Evolutionary conservation across 1,140 invertebrate genomes (phyloP), one percentile per base, ranked within the genome.

Genomic region (Drosophila simulans): DNA sequence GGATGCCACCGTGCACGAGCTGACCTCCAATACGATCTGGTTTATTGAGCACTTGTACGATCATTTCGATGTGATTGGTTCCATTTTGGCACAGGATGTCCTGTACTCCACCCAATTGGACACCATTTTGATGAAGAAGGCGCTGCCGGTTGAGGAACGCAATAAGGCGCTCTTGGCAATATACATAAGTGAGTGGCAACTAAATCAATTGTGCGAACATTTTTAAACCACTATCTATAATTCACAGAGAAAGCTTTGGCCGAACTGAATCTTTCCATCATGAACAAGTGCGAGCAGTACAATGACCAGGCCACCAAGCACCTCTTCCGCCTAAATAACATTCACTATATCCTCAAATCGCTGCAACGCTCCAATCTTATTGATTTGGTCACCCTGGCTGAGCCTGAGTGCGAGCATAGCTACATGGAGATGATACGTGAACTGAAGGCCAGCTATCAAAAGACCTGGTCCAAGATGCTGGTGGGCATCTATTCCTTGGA

Each of bases 1-100:
- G 92, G 98, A 99, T 94, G 98, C 98, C 62, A 99, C 98, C 0
- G 98, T 99, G 22, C 98, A 98, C 91, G 97, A 99, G 93, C 93
- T 98, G 45, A 98, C 98, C 3, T 97, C 96, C 53, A 98, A 99
- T 92, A 97, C 98, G 54, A 94, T 98, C 43, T 95, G 97, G 68
- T 97, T 98, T 93, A 93, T 97, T 45, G 97, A 98, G 92, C 96
- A 97, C 83, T 93, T 98, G 51, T 94, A 95, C 13, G 95, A 96
- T 63, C 97, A 97, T 85, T 94, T 94, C 20, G 95, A 96, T 80
- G 97, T 95, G 5, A 95, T 97, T 49, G 96, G 93, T 76, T 77
- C 94, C 78, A 93, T 95, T 90, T 80, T 95, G 74, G 91, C 93
- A 55, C 92, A 95, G 92, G 95, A 96, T 86, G 90, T 93, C 8